Evolutionary conservation across 2,797 vertebrate genomes (phyloP).

Genomic region (Pempheris klunzingeri): DNA sequence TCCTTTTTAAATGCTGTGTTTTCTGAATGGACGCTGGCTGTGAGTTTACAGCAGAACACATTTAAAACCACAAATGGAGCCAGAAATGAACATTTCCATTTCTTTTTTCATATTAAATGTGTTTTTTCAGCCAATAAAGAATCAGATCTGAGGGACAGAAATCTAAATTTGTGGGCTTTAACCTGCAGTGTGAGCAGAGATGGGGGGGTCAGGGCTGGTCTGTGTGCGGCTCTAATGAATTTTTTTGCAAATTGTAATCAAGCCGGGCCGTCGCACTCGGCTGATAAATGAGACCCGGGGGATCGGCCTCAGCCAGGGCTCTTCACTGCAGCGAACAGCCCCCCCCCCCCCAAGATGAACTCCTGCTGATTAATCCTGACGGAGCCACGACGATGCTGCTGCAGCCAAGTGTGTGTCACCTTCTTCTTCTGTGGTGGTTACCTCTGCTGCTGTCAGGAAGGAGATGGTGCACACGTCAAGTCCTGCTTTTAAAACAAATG

Average conservation of each 20-base stretch:
- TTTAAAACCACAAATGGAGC: no score
- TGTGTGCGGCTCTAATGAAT: conserved; percentile 87
- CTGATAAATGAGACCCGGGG: conserved; percentile 95
- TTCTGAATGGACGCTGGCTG: background rate
- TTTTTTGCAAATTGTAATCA: conserved; percentile 98
- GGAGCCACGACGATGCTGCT: background rate
- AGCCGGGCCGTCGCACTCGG: conserved; percentile 90
- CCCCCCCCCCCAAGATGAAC: background rate
- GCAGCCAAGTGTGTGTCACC: background rate
- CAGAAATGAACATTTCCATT: background rate
- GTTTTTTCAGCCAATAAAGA: background rate
- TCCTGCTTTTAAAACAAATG: no score
- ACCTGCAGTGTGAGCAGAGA: background rate
- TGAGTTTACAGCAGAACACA: no score
- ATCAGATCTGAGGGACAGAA: background rate
- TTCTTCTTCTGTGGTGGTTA: background rate
- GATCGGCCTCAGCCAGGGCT: conserved; percentile 38
- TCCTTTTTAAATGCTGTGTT: background rate
- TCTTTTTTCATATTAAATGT: background rate
- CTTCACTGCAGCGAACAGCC: conserved; percentile 83
- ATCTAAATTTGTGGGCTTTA: background rate
- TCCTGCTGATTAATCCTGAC: conserved; percentile 37
- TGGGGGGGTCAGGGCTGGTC: background rate
- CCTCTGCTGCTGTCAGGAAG: background rate
- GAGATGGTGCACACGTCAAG: background rate